Conservation (phyloP, 2,888 invertebrate genomes). For the Cerceris rybyensis region DNA sequence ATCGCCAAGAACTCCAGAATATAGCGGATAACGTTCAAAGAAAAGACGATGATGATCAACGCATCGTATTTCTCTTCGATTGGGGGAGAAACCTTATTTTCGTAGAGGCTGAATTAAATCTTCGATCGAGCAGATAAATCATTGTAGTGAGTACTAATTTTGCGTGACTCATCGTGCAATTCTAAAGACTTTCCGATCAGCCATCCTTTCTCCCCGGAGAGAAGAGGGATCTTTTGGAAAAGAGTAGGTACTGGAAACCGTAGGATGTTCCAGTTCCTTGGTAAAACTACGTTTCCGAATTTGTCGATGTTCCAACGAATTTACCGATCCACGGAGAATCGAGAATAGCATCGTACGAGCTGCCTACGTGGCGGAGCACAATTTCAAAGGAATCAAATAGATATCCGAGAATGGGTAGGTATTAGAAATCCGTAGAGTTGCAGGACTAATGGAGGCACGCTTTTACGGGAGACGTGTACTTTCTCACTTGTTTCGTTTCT, state of each 20-base stretch:
- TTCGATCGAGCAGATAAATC: neutral
- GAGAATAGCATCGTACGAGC: neutral
- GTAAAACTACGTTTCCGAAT: too few species aligned
- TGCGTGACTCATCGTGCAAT: neutral
- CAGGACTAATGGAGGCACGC: slow-evolving; percentile 54
- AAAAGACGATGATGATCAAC: slow-evolving; percentile 7
- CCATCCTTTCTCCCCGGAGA: neutral
- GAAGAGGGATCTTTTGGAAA: neutral
- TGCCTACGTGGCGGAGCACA: neutral
- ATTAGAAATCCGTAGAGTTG: slow-evolving; percentile 27
- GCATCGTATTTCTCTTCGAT: neutral
- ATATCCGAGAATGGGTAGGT: slow-evolving; percentile 35
- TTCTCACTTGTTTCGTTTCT: slow-evolving; percentile 14
- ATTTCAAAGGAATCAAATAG: neutral
- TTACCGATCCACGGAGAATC: neutral
- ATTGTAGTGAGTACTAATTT: neutral
- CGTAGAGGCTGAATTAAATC: neutral
- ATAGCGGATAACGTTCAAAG: neutral
- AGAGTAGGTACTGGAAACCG: too few species aligned
- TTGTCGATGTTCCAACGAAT: too few species aligned
- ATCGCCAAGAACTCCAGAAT: slow-evolving; percentile 44
- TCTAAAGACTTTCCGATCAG: neutral
- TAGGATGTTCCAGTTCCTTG: too few species aligned
- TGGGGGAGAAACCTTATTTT: neutral
- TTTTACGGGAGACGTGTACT: slow-evolving; percentile 45